Evolutionary conservation across 2,113 vertebrate genomes (phyloP).

Genomic region (Cyanoliseus patagonus): DNA sequence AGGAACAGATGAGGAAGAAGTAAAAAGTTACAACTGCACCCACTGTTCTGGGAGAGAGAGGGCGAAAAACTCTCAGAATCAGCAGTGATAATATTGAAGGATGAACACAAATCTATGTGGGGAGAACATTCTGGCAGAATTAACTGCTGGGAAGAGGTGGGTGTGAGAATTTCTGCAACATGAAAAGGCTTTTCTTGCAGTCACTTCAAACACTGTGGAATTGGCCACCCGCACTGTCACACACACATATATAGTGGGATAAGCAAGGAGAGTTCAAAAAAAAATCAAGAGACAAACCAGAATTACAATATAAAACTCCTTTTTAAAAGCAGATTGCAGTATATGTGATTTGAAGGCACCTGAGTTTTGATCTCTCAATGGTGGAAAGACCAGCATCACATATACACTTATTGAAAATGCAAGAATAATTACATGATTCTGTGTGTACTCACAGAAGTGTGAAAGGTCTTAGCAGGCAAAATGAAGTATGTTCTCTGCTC

Average conservation of each 20-base stretch:
- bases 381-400: neutral
- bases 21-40: slow-evolving; percentile 26
- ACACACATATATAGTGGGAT: neutral
- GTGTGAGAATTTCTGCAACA: slow-evolving; percentile 65
- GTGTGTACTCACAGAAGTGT: neutral
- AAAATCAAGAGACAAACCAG: neutral
- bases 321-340: neutral
- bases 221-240: slow-evolving; percentile 56
- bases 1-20: neutral
- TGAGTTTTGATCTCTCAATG: neutral
- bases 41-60: slow-evolving; percentile 17
- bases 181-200: slow-evolving; percentile 61
- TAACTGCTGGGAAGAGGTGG: slow-evolving; percentile 65
- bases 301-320: neutral
- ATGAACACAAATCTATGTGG: slow-evolving; percentile 44
- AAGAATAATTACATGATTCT: neutral
- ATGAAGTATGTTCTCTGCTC: neutral
- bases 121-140: slow-evolving; percentile 67
- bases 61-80: neutral
- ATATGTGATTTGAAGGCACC: neutral
- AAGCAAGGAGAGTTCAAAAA: neutral
- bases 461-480: neutral
- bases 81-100: slow-evolving; percentile 40
- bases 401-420: neutral
- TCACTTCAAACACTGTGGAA: slow-evolving; percentile 43